phyloP scores from a whole-genome alignment of 2,113 vertebrate species.

The Podarcis raffonei region DNA sequence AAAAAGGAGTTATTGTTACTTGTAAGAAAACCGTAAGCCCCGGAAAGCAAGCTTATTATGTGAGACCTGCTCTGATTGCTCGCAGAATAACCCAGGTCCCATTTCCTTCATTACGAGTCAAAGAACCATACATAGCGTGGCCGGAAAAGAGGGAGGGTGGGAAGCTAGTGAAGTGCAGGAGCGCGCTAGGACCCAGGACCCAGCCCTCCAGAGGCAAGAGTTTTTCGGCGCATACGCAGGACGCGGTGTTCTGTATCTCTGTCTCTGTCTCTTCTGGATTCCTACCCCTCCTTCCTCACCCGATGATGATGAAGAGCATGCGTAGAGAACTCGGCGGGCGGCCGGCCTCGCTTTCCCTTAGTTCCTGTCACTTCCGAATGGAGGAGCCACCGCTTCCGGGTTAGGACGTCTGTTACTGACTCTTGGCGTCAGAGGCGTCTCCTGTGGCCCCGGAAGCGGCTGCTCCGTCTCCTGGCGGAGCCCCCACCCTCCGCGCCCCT shows the following conservation, averaged over 20 bases:
- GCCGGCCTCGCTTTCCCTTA: neutral
- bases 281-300: neutral
- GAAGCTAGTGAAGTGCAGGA: neutral
- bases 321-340: neutral
- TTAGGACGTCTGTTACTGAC: conserved; percentile 32
- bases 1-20: neutral
- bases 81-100: too few species aligned
- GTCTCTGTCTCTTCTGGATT: neutral
- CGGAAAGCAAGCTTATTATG: too few species aligned
- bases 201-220: too few species aligned
- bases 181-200: neutral
- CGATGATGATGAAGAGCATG: conserved; percentile 2
- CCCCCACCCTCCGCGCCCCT: too few species aligned
- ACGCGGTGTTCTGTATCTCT: too few species aligned
- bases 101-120: too few species aligned
- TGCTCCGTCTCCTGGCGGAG: neutral
- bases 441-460: conserved; percentile 44
- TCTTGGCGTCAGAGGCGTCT: neutral
- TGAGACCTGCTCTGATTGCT: too few species aligned
- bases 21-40: too few species aligned
- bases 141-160: neutral
- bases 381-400: conserved; percentile 61
- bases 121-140: too few species aligned
- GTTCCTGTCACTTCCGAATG: conserved; percentile 54
- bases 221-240: neutral